A percentile compares a stretch with the other conserved stretches of the same genome.
Evolutionary conservation across 1,140 invertebrate genomes (phyloP).

Genomic region (Drosophila triauraria): DNA sequence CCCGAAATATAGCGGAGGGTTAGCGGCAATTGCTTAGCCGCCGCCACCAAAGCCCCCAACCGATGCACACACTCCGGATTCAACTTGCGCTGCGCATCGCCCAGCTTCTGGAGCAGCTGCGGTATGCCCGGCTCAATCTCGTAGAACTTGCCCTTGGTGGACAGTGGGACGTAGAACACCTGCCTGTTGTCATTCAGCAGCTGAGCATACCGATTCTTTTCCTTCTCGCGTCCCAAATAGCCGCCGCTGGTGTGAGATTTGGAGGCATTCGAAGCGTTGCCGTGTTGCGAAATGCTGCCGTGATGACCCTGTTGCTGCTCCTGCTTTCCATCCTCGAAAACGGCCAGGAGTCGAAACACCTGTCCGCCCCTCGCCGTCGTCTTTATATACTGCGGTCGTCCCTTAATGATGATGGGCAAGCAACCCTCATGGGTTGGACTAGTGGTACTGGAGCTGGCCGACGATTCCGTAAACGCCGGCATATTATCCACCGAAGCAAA

Average conservation of each 20-base stretch:
- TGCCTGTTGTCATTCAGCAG: conserved; percentile 82
- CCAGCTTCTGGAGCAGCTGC: conserved; percentile 75
- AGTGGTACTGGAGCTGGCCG: conserved; percentile 47
- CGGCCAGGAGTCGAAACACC: conserved; percentile 80
- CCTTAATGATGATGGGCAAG: conserved; percentile 60
- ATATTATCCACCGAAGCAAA: conserved; percentile 84
- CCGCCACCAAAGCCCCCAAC: conserved; percentile 66
- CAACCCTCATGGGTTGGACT: conserved; percentile 77
- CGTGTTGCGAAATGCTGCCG: conserved; percentile 29
- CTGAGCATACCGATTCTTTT: conserved; percentile 84
- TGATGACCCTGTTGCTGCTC: conserved; percentile 36
- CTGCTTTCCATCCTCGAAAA: conserved; percentile 84
- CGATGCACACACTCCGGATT: conserved; percentile 85
- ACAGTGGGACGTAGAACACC: conserved; percentile 79
- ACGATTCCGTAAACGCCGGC: conserved; percentile 81
- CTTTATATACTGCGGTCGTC: conserved; percentile 79
- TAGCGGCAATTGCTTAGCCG: conserved; percentile 71
- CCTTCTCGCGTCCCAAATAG: conserved; percentile 76
- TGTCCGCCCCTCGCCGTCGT: conserved; percentile 81
- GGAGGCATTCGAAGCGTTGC: conserved; percentile 31
- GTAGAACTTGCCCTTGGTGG: conserved; percentile 84
- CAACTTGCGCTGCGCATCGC: conserved; percentile 68
- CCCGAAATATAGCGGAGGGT: conserved; percentile 81
- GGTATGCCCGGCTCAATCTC: conserved; percentile 83
- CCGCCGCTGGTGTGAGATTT: conserved; percentile 33